Base-by-base conservation (phyloP, 2,113 vertebrate genomes). In the Podocnemis expansa region DNA sequence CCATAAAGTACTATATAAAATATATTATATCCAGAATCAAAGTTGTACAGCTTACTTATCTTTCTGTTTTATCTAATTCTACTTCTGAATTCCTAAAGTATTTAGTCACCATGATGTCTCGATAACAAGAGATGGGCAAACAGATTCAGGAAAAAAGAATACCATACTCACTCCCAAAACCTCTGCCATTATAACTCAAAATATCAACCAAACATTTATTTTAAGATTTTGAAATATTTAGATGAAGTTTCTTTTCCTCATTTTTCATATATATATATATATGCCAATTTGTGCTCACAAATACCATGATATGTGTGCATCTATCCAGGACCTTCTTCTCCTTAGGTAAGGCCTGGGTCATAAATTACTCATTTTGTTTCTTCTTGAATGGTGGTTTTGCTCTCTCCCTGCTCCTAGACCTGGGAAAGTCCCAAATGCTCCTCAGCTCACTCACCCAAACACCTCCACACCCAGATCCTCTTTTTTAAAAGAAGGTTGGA, bases 11-110 rank as follows among this genome's bases (percentile, higher is more conserved):
- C 6, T 84, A 25, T 45, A 1, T 8, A 14, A 52, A 89, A n/a
- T n/a, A n/a, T 38, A 55, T n/a, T 16, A 41, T 2, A 52, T 5
- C 6, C 54, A 13, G 3, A 92, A n/a, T 67, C 31, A 89, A 88
- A 85, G 8, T 1, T 19, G 8, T 55, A 9, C 4, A 55, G n/a
- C 0, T 29, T 38, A 5, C 6, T 1, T 34, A 84, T 8, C 1
- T 4, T 41, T 54, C 43, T 29, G 56, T 11, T 58, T 29, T 12
- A 76, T 76, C 24, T 76, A 27, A 43, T 45, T 22, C 43, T 76
- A 76, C 43, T 76, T 76, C 7, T 45, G 38, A 7, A 38, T 70
- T 45, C 45, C 12, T 45, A 27, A 24, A 27, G 73, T 76, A 25
- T 27, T 76, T 14, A 43, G 4, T 76, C 38, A 43, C 41, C 22